Base-by-base conservation (phyloP, 1,140 invertebrate genomes). In the Penaeus chinensis region DNA sequence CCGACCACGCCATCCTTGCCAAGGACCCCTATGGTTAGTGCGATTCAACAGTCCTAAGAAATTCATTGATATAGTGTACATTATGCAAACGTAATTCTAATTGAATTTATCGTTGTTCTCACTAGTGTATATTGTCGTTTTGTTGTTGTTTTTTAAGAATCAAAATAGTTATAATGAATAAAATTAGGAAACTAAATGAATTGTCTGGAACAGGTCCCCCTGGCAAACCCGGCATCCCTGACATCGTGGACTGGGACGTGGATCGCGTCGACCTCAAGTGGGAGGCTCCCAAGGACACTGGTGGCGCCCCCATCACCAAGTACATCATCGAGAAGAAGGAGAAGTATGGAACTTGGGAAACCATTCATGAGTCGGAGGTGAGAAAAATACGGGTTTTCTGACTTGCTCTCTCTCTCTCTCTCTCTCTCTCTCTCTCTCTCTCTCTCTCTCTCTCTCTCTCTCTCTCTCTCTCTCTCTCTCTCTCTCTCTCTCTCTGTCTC, bases 241-340 rank as follows among this genome's bases (percentile, higher is more conserved):
- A 98, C 92, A 96, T 99, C 85, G 94, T 96, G 37, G 98, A 99
- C 91, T 99, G 97, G 96, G 97, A 98, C 92, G 96, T 97, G 87
- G 96, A 99, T 92, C 95, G 95, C 47, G 97, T 98, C 62, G 96
- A 98, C 91, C 93, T 99, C 22, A 97, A 97, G 92, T 99, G 98
- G 98, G 95, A 96, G 83, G 94, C 96, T 82, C 98, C 98, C 1
- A 96, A 96, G 90, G 94, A 94, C 90, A 96, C 95, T 90, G 98
- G 98, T 47, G 98, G 99, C 66, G 97, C 97, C 20, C 97, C 98
- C 62, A 99, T 99, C 91, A 96, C 95, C 69, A 96, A 97, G 71
- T 99, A 99, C 91, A 94, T 99, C 81, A 96, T 99, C 91, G 98
- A 99, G 93, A 98, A 98, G 93, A 98, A 98, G 92, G 97, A 98